These are phyloP conservation scores for Parauchenoglanis ngamensis DNA, from an alignment of 2,797 vertebrate species.

Conservation along the genomic window DNA sequence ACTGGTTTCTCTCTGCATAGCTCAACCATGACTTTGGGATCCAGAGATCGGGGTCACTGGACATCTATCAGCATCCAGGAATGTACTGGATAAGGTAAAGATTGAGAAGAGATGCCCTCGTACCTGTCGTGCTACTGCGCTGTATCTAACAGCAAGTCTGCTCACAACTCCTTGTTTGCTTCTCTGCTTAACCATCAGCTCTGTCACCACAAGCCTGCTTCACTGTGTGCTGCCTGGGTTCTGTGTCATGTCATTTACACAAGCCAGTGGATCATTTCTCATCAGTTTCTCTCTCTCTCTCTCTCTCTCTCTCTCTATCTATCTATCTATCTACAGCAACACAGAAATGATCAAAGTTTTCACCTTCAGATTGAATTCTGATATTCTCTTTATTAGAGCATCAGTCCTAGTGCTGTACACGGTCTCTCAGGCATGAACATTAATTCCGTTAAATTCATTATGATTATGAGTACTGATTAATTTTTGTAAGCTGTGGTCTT, in stretches of 20 bases:
- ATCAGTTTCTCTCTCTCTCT: too few relatives aligned
- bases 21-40: conserved; percentile 96
- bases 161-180: background rate
- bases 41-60: conserved; percentile 98
- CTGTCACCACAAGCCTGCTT: background rate
- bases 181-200: conserved; percentile 6
- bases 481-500: background rate
- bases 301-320: too few relatives aligned
- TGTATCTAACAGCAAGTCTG: background rate
- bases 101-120: background rate
- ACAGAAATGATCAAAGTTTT: background rate
- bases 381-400: background rate
- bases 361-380: background rate
- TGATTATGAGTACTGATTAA: background rate
- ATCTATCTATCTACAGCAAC: background rate
- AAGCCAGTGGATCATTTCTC: background rate
- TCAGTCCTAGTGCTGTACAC: background rate
- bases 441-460: background rate
- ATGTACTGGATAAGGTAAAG: conserved; percentile 98
- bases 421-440: background rate
- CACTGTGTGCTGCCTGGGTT: background rate
- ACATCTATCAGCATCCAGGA: conserved; percentile 97
- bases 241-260: background rate
- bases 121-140: background rate
- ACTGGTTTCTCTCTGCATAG: conserved; percentile 88